Conservation (phyloP, 2,113 vertebrate species). For the Mobula birostris region DNA sequence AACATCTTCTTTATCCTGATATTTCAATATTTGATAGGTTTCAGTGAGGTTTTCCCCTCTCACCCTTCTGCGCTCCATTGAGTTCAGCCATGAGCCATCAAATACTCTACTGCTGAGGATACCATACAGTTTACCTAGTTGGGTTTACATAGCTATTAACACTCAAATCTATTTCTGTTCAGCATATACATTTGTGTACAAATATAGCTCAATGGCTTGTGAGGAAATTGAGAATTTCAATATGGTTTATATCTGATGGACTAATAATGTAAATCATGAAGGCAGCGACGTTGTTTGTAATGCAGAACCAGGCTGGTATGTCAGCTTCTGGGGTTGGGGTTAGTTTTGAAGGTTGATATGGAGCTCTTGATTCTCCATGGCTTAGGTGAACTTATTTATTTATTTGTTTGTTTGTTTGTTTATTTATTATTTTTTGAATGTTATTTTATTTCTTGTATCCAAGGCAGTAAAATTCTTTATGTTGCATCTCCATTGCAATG, state of each 20-base stretch:
- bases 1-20: no score
- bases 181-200: not conserved
- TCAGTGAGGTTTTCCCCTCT: no score
- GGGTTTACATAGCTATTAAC: not conserved
- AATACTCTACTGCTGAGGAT: no score
- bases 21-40: no score
- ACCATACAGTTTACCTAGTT: not conserved
- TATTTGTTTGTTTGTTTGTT: no score
- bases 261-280: not conserved
- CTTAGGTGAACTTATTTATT: not conserved
- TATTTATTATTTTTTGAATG: no score
- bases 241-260: constrained; percentile 17
- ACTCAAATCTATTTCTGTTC: not conserved
- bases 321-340: not conserved
- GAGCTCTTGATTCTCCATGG: not conserved
- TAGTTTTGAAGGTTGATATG: not conserved
- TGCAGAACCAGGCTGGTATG: not conserved
- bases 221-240: not conserved
- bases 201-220: not conserved
- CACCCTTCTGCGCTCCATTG: no score
- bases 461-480: no score
- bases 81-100: no score
- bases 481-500: no score
- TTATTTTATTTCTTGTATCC: no score
- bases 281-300: not conserved